Percentiles rank a stretch among this genome's conserved stretches.
Evolutionary conservation across 2,113 vertebrate species (phyloP).

Genomic region (Megalops atlanticus): DNA sequence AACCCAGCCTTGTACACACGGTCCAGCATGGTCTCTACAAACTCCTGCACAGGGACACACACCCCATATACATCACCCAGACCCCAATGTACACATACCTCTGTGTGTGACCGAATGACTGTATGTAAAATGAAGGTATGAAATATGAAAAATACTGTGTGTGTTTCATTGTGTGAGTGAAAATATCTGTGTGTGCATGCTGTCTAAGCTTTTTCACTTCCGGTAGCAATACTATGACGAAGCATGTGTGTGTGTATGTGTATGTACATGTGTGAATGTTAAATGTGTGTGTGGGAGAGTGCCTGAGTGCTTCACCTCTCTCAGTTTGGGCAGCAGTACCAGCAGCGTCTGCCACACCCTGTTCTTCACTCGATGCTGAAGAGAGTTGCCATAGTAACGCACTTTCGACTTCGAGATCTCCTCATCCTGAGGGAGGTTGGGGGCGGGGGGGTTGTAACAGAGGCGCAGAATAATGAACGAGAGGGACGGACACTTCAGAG

Average conservation of each 20-base stretch:
- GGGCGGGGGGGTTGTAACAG: slow-evolving; percentile 14
- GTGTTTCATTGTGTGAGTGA: background rate
- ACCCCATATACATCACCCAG: slow-evolving; percentile 26
- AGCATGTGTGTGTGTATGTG: slow-evolving; percentile 7
- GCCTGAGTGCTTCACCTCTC: slow-evolving; percentile 66
- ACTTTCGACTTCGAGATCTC: slow-evolving; percentile 77
- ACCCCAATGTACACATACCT: background rate
- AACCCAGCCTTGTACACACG: slow-evolving; percentile 83
- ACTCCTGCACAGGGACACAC: slow-evolving; percentile 70
- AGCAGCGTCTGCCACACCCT: slow-evolving; percentile 88
- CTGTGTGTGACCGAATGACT: too few relatives aligned
- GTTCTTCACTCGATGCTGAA: slow-evolving; percentile 91
- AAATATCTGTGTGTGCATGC: background rate
- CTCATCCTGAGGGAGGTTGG: slow-evolving; percentile 70
- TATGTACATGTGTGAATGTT: background rate
- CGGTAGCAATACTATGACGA: too few relatives aligned
- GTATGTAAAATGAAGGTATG: too few relatives aligned
- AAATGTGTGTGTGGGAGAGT: background rate
- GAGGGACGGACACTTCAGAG: background rate
- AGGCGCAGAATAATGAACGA: background rate
- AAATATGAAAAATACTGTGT: background rate
- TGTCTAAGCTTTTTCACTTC: too few relatives aligned
- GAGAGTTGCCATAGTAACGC: slow-evolving; percentile 87
- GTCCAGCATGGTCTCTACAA: slow-evolving; percentile 73
- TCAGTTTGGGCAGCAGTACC: slow-evolving; percentile 82